These are phyloP conservation scores for Ceratoteleas bidentatus DNA, from an alignment of 1,140 invertebrate species.

Conservation along the genomic window DNA sequence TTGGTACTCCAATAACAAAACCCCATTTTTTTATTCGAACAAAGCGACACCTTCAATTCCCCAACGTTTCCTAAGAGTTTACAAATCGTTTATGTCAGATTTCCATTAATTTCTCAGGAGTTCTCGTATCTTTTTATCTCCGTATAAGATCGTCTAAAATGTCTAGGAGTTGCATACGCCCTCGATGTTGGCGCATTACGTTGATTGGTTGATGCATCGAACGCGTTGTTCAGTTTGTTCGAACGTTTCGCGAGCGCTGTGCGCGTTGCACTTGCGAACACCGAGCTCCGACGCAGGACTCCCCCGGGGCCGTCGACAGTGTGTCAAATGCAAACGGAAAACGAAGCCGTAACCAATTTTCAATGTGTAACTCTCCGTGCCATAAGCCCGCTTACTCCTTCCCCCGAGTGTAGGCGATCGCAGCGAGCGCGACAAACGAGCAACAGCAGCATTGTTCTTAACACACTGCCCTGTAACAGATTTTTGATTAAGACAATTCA, in stretches of 20 bases:
- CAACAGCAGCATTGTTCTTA: constrained; percentile 21
- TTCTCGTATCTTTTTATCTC: too few species aligned
- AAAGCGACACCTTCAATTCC: too few species aligned
- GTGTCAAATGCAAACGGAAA: constrained; percentile 7
- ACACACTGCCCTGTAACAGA: constrained; percentile 26
- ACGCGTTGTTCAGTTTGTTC: constrained; percentile 57
- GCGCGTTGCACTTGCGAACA: constrained; percentile 50
- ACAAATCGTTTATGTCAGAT: too few species aligned
- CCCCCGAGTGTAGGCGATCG: constrained; percentile 40
- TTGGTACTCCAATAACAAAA: too few species aligned
- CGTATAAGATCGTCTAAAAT: too few species aligned
- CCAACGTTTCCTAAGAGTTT: too few species aligned
- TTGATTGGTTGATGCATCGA: constrained; percentile 42
- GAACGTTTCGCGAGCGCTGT: constrained; percentile 48
- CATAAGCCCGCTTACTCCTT: constrained; percentile 59
- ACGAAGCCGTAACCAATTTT: constrained; percentile 35
- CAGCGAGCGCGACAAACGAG: neutral
- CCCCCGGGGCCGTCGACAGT: constrained; percentile 33
- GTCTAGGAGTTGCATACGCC: too few species aligned
- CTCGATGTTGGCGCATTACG: too few species aligned
- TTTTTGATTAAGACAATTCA: too few species aligned
- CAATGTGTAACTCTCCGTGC: constrained; percentile 58
- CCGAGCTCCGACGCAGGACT: constrained; percentile 30
- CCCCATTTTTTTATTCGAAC: too few species aligned
- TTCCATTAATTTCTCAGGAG: too few species aligned